Evolutionary conservation across 2,888 invertebrate species (phyloP).

Genomic region (Cyclophora albipunctata): DNA sequence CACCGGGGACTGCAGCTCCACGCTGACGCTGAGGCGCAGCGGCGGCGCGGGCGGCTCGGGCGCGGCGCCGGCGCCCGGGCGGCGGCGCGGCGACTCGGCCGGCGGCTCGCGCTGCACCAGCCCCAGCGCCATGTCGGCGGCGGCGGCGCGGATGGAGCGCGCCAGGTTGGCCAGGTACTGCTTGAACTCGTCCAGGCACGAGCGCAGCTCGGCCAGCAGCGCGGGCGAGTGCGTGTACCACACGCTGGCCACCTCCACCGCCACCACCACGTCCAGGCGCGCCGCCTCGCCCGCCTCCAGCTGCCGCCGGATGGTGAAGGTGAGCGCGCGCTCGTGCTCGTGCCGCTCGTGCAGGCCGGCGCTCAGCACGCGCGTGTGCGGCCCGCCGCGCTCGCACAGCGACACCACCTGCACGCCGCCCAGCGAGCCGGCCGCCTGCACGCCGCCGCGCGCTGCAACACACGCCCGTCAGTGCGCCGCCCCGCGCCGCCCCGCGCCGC

Average conservation of each 20-base stretch:
- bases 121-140: slow-evolving; percentile 94
- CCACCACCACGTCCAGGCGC: slow-evolving; percentile 40
- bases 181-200: slow-evolving; percentile 92
- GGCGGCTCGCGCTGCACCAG: slow-evolving; percentile 75
- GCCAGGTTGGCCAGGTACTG: slow-evolving; percentile 90
- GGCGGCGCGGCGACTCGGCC: slow-evolving; percentile 45
- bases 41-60: slow-evolving; percentile 52
- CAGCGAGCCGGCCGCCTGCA: slow-evolving; percentile 88
- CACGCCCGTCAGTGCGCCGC: background rate
- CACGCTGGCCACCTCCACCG: slow-evolving; percentile 87
- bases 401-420: slow-evolving; percentile 94
- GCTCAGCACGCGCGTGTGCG: slow-evolving; percentile 89
- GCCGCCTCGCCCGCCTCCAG: slow-evolving; percentile 6
- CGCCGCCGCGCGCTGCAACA: slow-evolving; percentile 55
- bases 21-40: slow-evolving; percentile 77
- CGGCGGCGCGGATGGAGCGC: slow-evolving; percentile 89
- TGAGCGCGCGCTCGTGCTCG: slow-evolving; percentile 41
- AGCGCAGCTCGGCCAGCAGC: slow-evolving; percentile 88
- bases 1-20: slow-evolving; percentile 93
- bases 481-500: slow-evolving; percentile 70
- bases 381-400: slow-evolving; percentile 87
- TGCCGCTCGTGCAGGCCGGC: slow-evolving; percentile 83
- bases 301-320: slow-evolving; percentile 41
- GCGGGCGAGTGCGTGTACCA: slow-evolving; percentile 95
- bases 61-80: slow-evolving; percentile 64